Base-by-base conservation (phyloP, 2,888 invertebrate genomes). In the Escarpia spicata region DNA sequence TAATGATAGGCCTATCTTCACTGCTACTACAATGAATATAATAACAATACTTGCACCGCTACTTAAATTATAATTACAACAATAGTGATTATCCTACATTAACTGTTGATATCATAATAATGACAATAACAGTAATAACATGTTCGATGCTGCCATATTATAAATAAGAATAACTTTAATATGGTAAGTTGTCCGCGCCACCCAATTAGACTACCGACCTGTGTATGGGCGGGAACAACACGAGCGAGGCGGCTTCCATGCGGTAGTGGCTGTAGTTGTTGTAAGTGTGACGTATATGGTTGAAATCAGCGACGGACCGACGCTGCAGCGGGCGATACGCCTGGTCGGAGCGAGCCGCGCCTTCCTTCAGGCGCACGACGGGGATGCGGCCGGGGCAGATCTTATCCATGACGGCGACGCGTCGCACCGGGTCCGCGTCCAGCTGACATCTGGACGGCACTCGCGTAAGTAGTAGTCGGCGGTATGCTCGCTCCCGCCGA, bases 241-340 rank as follows among this genome's bases (percentile, higher is more conserved):
- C 75, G 26, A 75, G 75, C 26, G 75, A 75, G 19, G 75, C 75
- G 26, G 75, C 75, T n/a, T 75, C 75, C 75, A 75, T 75, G 26
- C 75, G 75, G 75, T 75, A 75, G 26, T 75, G 75, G 75, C 75
- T 75, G 75, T 75, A 75, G 75, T 75, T 75, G 75, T 75, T 75
- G 26, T 75, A 75, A 0, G 75, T 75, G 75, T 75, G 75, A 0
- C 75, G 75, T 15, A 75, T 26, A 6, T 75, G 75, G 26, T 75
- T 75, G 75, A 75, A 75, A 26, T 75, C 75, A 26, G 75, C 75
- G 6, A 75, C 75, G 75, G 75, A 75, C 3, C 75, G 75, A 19
- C 75, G 75, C 26, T 6, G 75, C n/a, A 75, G n/a, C 75, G 75
- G 75, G 26, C 75, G 75, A 26, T 75, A 75, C n/a, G 75, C n/a